Base-by-base conservation (phyloP, 2,113 vertebrate species). In the Nettapus auritus region DNA sequence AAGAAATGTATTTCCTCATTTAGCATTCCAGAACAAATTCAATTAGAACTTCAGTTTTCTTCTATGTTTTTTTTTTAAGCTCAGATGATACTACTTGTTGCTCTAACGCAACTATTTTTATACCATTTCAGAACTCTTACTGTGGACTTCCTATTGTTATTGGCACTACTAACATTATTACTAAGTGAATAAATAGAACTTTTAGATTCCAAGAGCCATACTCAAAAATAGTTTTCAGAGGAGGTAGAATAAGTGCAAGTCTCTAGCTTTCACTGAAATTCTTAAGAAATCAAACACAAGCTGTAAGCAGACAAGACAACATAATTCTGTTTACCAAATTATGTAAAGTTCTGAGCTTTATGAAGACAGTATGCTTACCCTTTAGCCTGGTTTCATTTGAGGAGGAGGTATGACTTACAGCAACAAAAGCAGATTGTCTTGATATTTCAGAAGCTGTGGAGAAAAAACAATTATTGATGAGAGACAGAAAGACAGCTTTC, bases 91-190 rank as follows among this genome's bases (percentile, higher is more conserved):
- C 79, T 88, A 78, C 36, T 88, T 89, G 67, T 74, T 82, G 56
- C 66, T 78, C 44, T 36, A 79, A 60, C 71, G 60, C 81, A 82
- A 79, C 88, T 89, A 89, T 71, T 90, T 83, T 89, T 80, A 50
- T 67, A 34, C 69, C 6, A 90, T 70, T 73, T 70, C 40, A 77
- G 80, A 81, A 56, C 71, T 52, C 64, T 69, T 73, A 34, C 94
- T 93, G 81, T 46, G 84, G 23, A 52, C 33, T 76, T 95, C 68
- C 75, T 91, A 80, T 94, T 95, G 91, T 74, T 92, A 28, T 88
- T 92, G 93, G 91, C 91, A 90, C 62, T 48, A 14, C 59, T 31
- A 42, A 22, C 59, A 6, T 22, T 62, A 68, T 88, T 88, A 88
- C 81, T 91, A 81, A 91, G 82, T 71, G 86, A 88, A 75, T 88